phyloP scores from a whole-genome alignment of 2,113 vertebrate species.

The Spea bombifrons region DNA sequence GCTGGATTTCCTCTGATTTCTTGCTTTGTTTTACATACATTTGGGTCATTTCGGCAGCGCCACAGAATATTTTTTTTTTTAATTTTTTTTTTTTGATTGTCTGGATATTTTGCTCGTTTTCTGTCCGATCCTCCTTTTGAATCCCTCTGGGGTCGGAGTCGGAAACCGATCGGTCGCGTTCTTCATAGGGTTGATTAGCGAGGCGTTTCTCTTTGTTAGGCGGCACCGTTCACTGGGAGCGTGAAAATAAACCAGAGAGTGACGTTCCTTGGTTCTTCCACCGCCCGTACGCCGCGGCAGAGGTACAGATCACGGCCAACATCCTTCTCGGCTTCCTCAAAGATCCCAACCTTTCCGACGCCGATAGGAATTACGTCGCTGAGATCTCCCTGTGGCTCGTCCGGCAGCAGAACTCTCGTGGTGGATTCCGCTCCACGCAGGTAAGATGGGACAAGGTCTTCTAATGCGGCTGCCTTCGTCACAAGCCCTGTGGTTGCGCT shows the following conservation, averaged over 20 bases:
- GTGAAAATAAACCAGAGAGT: constrained; percentile 13
- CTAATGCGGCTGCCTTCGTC: no score
- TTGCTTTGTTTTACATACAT: no score
- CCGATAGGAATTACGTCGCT: fast-evolving
- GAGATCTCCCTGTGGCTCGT: constrained; percentile 51
- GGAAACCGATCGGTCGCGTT: fast-evolving
- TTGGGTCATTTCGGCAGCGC: no score
- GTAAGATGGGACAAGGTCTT: constrained; percentile 28
- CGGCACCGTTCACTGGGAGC: constrained; percentile 48
- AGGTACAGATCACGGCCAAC: constrained; percentile 52
- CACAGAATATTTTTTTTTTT: no score
- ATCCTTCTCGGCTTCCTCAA: constrained; percentile 51
- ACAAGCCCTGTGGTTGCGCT: no score
- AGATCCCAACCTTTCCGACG: constrained; percentile 10
- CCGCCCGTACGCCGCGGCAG: fast-evolving
- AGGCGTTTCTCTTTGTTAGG: constrained; percentile 11
- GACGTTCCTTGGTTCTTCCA: neutral
- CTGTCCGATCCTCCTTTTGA: no score
- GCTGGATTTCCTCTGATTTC: neutral
- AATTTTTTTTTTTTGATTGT: no score
- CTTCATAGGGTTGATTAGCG: no score
- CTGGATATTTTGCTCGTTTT: no score
- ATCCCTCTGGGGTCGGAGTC: no score
- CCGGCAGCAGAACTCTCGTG: constrained; percentile 52
- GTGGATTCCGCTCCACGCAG: constrained; percentile 53